Conservation (phyloP, 2,888 invertebrate species). For the Ennomos erosarius region DNA sequence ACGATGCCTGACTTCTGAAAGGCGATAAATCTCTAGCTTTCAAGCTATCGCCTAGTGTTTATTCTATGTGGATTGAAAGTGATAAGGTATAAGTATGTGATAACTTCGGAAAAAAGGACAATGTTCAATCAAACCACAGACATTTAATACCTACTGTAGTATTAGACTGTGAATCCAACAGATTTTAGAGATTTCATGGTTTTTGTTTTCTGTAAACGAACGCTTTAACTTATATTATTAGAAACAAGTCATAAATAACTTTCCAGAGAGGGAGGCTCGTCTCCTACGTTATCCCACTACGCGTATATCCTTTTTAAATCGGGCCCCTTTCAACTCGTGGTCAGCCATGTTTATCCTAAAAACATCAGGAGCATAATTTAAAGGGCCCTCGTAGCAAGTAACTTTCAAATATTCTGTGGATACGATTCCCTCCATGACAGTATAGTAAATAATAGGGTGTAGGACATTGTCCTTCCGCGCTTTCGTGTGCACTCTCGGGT, state of each 20-base stretch:
- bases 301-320: conserved; percentile 54
- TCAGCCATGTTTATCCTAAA: conserved; percentile 59
- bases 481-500: conserved; percentile 37
- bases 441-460: conserved; percentile 56
- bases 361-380: conserved; percentile 55
- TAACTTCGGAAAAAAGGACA: conserved; percentile 4
- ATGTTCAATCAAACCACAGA: not conserved
- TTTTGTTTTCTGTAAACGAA: not conserved
- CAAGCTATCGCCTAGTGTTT: conserved; percentile 5
- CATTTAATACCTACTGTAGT: no score
- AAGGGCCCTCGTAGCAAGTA: conserved; percentile 43
- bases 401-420: conserved; percentile 19
- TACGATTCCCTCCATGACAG: conserved; percentile 60
- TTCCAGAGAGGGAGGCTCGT: conserved; percentile 30
- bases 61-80: conserved; percentile 6
- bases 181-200: conserved; percentile 8
- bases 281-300: conserved; percentile 29
- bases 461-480: conserved; percentile 69
- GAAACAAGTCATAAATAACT: conserved; percentile 30
- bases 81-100: not conserved
- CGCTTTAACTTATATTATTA: conserved; percentile 16
- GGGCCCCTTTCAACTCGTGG: conserved; percentile 56
- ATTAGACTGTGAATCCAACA: no score
- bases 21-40: conserved; percentile 30
- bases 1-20: conserved; percentile 25